Evolutionary conservation across 2,888 invertebrate species (phyloP).

Genomic region (Ptychoptera contaminata): DNA sequence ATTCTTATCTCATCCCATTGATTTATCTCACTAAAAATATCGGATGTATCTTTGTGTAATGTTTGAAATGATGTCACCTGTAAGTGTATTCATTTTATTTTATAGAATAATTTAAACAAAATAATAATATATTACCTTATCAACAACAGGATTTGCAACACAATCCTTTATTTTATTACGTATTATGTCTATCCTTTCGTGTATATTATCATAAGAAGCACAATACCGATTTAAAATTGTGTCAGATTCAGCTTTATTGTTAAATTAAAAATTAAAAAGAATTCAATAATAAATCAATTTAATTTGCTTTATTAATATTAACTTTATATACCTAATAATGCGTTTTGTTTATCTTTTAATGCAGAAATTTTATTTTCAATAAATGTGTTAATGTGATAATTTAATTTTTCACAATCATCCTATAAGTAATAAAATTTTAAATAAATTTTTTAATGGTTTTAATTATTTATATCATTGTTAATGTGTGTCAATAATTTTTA

Average conservation of each 20-base stretch:
- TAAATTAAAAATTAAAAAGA: background rate
- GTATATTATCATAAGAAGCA: background rate
- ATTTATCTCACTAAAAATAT: conserved; percentile 38
- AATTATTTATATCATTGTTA: background rate
- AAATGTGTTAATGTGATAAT: conserved; percentile 35
- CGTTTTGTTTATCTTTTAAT: conserved; percentile 32
- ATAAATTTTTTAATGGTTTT: background rate
- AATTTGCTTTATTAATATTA: no score
- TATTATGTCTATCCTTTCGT: conserved; percentile 1
- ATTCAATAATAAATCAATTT: conserved; percentile 20
- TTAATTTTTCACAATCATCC: conserved; percentile 37
- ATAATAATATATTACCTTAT: no score
- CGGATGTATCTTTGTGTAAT: conserved; percentile 39
- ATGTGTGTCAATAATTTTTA: background rate
- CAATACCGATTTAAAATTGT: background rate
- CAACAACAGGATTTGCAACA: background rate
- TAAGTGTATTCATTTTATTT: background rate
- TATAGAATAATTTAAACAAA: no score
- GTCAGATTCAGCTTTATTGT: background rate
- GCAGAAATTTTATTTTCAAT: conserved; percentile 37
- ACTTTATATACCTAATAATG: conserved; percentile 33
- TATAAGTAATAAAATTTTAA: conserved; percentile 13
- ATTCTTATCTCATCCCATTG: conserved; percentile 40
- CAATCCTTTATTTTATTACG: background rate
- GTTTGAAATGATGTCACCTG: conserved; percentile 41